phyloP scores from a whole-genome alignment of 2,113 vertebrate species.

The Todiramphus saurophagus region DNA sequence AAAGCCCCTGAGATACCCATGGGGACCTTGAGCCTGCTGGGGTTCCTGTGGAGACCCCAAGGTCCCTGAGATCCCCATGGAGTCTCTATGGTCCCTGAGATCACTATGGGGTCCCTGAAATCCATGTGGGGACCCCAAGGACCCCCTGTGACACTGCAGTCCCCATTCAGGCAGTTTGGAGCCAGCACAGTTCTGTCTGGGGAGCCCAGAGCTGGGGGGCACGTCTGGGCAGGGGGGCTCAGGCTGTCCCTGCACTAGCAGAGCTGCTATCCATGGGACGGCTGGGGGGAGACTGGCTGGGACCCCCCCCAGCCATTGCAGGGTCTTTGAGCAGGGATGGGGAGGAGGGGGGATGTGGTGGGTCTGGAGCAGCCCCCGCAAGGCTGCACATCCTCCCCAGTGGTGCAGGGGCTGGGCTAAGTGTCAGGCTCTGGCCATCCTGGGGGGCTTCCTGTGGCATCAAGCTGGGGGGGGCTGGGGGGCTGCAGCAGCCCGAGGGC shows the following conservation, averaged over 20 bases:
- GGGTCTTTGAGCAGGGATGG: neutral
- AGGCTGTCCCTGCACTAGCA: accelerated
- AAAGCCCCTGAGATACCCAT: neutral
- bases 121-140: neutral
- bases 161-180: neutral
- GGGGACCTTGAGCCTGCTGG: neutral
- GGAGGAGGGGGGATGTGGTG: no score
- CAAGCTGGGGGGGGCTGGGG: neutral
- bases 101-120: no score
- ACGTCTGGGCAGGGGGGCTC: neutral
- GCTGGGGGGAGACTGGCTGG: neutral
- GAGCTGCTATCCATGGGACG: neutral
- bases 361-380: neutral
- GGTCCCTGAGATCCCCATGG: neutral
- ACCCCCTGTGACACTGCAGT: neutral
- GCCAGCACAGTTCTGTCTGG: accelerated
- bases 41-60: no score
- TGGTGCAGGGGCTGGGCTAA: neutral
- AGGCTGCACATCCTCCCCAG: neutral
- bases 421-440: accelerated
- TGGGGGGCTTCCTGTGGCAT: accelerated
- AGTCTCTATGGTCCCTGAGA: neutral
- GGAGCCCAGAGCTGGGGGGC: neutral
- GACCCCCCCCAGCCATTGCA: accelerated
- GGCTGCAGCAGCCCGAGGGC: neutral